phyloP scores from a whole-genome alignment of 2,888 invertebrate genomes.

The Cremastinae sp. region DNA sequence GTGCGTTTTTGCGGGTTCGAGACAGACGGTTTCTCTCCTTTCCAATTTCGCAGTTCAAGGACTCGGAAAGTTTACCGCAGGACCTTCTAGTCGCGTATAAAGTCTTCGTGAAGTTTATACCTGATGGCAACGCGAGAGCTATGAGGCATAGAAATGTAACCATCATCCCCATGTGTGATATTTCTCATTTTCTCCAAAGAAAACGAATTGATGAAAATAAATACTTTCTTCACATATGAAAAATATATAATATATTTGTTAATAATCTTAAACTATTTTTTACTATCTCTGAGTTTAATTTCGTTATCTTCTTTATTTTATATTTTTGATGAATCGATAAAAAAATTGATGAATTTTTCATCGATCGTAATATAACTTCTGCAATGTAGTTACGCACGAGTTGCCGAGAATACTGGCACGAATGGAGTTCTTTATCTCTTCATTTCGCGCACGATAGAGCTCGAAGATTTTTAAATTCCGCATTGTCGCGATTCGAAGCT shows the following conservation, averaged over 20 bases:
- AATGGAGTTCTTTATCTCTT: background rate
- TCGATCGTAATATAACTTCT: conserved; percentile 21
- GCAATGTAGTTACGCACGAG: conserved; percentile 29
- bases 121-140: conserved; percentile 11
- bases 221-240: too few relatives aligned
- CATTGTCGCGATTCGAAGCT: background rate
- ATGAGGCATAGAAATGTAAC: conserved; percentile 5
- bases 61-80: conserved; percentile 44
- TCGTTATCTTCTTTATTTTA: too few relatives aligned
- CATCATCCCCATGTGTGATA: conserved; percentile 7
- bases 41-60: conserved; percentile 51
- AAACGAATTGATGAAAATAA: too few relatives aligned
- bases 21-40: conserved; percentile 9
- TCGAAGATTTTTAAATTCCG: conserved; percentile 11
- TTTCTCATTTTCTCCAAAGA: background rate
- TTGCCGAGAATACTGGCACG: conserved; percentile 6
- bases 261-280: too few relatives aligned
- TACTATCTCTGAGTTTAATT: too few relatives aligned
- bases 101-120: conserved; percentile 33
- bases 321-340: background rate
- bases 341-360: too few relatives aligned
- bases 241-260: too few relatives aligned
- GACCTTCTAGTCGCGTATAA: conserved; percentile 30
- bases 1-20: background rate
- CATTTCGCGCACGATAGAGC: conserved; percentile 44